Evolutionary conservation across 2,113 vertebrate genomes (phyloP).

Genomic region (Epinephelus cyanopodus): DNA sequence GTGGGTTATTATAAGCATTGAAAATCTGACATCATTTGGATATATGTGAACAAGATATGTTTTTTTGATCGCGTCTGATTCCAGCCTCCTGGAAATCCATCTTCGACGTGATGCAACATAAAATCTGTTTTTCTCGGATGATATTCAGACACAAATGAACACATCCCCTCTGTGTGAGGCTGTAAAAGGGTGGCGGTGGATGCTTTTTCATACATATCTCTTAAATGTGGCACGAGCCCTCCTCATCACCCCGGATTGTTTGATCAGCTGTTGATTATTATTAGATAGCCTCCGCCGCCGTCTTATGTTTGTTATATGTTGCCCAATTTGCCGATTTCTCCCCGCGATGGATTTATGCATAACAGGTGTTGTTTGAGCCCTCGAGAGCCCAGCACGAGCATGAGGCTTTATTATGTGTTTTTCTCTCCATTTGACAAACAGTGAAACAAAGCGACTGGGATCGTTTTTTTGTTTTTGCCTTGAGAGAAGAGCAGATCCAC

Average conservation of each 20-base stretch:
- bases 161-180: slow-evolving; percentile 66
- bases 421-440: slow-evolving; percentile 60
- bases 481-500: slow-evolving; percentile 36
- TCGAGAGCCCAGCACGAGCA: slow-evolving; percentile 67
- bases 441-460: slow-evolving; percentile 67
- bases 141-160: slow-evolving; percentile 68
- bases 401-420: slow-evolving; percentile 70
- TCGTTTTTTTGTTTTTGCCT: slow-evolving; percentile 24
- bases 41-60: slow-evolving; percentile 51
- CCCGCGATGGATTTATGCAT: slow-evolving; percentile 77
- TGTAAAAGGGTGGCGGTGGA: slow-evolving; percentile 73
- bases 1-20: slow-evolving; percentile 78
- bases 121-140: slow-evolving; percentile 74
- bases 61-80: slow-evolving; percentile 37
- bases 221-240: slow-evolving; percentile 40
- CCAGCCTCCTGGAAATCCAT: slow-evolving; percentile 54
- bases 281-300: slow-evolving; percentile 32
- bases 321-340: slow-evolving; percentile 44
- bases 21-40: slow-evolving; percentile 82
- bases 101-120: slow-evolving; percentile 77
- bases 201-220: slow-evolving; percentile 42
- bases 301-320: slow-evolving; percentile 66
- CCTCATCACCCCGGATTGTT: slow-evolving; percentile 56
- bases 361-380: slow-evolving; percentile 81
- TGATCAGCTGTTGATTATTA: slow-evolving; percentile 76